phyloP scores from a whole-genome alignment of 2,113 vertebrate species.

The Tragelaphus buxtoni region DNA sequence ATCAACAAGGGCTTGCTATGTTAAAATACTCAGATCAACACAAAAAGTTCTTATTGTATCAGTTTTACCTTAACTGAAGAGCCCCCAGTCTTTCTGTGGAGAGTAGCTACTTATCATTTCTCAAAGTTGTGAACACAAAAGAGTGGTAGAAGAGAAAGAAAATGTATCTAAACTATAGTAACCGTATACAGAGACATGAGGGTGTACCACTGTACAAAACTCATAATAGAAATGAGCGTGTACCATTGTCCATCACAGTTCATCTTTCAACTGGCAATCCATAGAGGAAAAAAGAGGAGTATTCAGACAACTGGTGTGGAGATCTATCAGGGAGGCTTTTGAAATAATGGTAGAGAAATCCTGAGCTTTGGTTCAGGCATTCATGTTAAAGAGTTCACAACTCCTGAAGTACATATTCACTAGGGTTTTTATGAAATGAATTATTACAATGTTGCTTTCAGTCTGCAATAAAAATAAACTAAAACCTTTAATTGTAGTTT shows the following conservation, averaged over 20 bases:
- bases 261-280: background rate
- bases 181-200: background rate
- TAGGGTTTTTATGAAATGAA: conserved; percentile 11
- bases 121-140: background rate
- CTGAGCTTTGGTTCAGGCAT: conserved; percentile 3
- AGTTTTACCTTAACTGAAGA: conserved; percentile 2
- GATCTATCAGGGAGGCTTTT: background rate
- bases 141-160: background rate
- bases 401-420: background rate
- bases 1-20: background rate
- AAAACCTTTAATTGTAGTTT: conserved; percentile 44
- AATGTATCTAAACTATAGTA: background rate
- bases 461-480: conserved; percentile 33
- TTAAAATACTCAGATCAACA: conserved; percentile 18
- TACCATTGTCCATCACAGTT: background rate
- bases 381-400: background rate
- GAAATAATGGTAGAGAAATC: conserved; percentile 5
- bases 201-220: background rate
- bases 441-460: conserved; percentile 5
- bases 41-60: background rate
- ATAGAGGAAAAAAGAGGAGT: background rate
- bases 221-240: background rate
- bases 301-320: background rate
- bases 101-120: background rate
- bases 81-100: background rate